A percentile compares a stretch with the other conserved stretches of the same genome.
Evolutionary conservation across 2,113 vertebrate genomes (phyloP).

Genomic region (Brachyhypopomus occidentalis): DNA sequence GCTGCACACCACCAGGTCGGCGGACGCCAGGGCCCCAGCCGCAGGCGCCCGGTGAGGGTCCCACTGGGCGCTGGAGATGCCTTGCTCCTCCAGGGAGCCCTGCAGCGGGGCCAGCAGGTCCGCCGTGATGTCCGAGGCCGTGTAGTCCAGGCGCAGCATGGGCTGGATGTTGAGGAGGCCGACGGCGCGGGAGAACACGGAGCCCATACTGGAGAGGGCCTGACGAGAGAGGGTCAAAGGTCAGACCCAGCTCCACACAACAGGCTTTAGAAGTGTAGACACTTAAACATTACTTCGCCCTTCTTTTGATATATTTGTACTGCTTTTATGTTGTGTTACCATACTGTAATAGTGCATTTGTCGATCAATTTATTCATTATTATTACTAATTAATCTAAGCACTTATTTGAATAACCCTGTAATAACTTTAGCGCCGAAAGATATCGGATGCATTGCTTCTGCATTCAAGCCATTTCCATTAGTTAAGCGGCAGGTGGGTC

Average conservation of each 20-base stretch:
- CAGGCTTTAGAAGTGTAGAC: too few species aligned
- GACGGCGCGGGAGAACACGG: constrained; percentile 78
- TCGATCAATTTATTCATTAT: too few species aligned
- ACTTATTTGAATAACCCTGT: too few species aligned
- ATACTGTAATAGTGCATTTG: too few species aligned
- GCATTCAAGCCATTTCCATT: too few species aligned
- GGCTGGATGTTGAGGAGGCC: constrained; percentile 83
- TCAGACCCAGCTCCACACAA: background rate
- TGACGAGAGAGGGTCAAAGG: constrained; percentile 49
- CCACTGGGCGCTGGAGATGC: constrained; percentile 76
- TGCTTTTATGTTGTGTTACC: too few species aligned
- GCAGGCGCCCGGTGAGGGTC: constrained; percentile 73
- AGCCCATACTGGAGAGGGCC: constrained; percentile 83
- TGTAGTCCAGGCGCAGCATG: constrained; percentile 83
- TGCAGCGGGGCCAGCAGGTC: constrained; percentile 72
- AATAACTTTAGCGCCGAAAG: too few species aligned
- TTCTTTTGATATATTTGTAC: too few species aligned
- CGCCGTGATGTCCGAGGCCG: constrained; percentile 73
- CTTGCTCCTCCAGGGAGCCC: constrained; percentile 70
- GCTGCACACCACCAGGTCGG: constrained; percentile 88
- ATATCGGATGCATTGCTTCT: too few species aligned
- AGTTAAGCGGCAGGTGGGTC: background rate
- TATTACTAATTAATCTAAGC: too few species aligned
- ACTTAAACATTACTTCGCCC: too few species aligned
- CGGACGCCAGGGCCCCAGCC: constrained; percentile 63